A percentile compares a stretch with the other conserved stretches of the same genome.
phyloP scores from a whole-genome alignment of 2,113 vertebrate species.

The Trematocara nigrifrons region DNA sequence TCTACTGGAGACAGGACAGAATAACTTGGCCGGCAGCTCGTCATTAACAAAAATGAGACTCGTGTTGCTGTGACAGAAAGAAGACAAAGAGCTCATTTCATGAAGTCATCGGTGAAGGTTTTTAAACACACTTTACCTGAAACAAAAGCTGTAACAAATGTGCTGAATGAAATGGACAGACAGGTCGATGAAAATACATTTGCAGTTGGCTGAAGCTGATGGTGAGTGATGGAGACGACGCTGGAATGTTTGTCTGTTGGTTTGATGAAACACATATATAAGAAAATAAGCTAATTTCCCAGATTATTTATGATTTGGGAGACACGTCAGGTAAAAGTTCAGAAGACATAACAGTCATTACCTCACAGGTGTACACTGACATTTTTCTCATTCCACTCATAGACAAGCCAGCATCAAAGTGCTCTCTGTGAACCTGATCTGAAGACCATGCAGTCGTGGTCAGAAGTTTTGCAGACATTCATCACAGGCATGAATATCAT shows the following conservation, averaged over 20 bases:
- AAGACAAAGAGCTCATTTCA: accelerated
- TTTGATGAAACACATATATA: not conserved
- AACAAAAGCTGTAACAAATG: not conserved
- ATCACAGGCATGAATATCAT: not conserved
- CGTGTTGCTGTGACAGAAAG: not conserved
- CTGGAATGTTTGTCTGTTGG: no score
- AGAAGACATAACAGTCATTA: not conserved
- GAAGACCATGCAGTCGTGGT: not conserved
- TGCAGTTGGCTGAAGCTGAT: not conserved
- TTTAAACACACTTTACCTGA: not conserved
- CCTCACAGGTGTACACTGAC: not conserved
- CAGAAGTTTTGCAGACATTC: accelerated
- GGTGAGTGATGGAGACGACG: accelerated
- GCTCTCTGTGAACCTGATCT: not conserved
- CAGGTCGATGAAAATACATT: not conserved
- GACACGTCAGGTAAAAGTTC: not conserved
- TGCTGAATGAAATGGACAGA: not conserved
- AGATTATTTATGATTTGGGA: not conserved
- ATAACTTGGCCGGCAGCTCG: not conserved
- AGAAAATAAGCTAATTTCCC: accelerated
- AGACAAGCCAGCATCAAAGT: not conserved
- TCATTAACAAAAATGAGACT: not conserved
- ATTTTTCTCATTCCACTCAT: not conserved
- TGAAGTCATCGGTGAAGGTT: not conserved
- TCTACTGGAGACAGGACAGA: not conserved